phyloP scores from a whole-genome alignment of 2,797 vertebrate species.

The Dryobates pubescens region DNA sequence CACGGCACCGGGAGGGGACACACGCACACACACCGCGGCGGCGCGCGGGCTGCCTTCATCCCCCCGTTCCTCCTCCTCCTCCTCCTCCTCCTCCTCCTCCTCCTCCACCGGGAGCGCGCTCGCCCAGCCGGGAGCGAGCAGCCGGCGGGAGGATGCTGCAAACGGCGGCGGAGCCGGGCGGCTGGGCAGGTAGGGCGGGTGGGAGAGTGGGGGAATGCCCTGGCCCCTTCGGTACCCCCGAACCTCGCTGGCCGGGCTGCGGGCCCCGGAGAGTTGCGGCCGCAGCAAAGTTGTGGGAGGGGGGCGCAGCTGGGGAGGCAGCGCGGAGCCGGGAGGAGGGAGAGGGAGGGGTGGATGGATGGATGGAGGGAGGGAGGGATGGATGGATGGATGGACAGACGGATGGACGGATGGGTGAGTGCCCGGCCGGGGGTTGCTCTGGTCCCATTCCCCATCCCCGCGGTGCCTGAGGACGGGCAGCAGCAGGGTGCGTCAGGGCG shows the following conservation, averaged over 20 bases:
- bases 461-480: not conserved
- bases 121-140: conserved; percentile 32
- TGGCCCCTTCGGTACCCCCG: not conserved
- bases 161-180: conserved; percentile 46
- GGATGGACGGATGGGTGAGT: not conserved
- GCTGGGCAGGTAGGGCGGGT: conserved; percentile 48
- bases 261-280: not conserved
- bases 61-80: not conserved
- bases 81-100: not conserved
- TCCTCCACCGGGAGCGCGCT: conserved; percentile 23
- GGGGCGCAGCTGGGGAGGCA: no score
- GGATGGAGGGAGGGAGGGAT: not conserved
- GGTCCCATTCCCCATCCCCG: not conserved
- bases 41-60: conserved; percentile 30
- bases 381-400: not conserved
- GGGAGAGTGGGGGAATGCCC: not conserved
- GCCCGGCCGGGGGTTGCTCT: not conserved
- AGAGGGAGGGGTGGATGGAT: not conserved
- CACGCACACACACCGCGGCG: not conserved
- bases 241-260: not conserved
- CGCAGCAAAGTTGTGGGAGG: no score
- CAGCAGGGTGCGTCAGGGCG: not conserved
- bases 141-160: conserved; percentile 51
- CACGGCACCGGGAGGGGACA: not conserved
- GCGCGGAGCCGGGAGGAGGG: not conserved